phyloP scores from a whole-genome alignment of 2,113 vertebrate genomes.

The Clarias gariepinus region DNA sequence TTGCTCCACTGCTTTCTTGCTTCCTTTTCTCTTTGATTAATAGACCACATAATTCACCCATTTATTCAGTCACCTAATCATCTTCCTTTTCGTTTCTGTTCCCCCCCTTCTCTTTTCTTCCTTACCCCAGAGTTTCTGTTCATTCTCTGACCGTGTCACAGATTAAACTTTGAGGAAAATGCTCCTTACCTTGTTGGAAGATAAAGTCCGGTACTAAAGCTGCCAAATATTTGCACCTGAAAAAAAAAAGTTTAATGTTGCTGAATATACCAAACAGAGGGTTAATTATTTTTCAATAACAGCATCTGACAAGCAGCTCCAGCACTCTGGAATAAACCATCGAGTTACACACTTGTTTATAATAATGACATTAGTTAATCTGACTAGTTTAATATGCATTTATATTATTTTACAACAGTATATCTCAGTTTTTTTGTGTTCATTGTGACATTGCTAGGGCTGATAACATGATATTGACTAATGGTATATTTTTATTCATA shows the following conservation, averaged over 20 bases:
- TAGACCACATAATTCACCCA: too few relatives aligned
- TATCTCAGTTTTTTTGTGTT: background rate
- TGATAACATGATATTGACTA: background rate
- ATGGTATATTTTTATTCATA: too few relatives aligned
- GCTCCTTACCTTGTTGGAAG: slow-evolving; percentile 91
- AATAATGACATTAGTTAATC: too few relatives aligned
- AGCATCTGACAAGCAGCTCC: background rate
- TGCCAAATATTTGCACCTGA: slow-evolving; percentile 97
- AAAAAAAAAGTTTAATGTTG: slow-evolving; percentile 24
- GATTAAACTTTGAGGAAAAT: background rate
- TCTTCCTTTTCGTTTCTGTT: too few relatives aligned
- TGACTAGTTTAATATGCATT: too few relatives aligned
- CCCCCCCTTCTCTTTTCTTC: background rate
- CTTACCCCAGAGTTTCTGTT: background rate
- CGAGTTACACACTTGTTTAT: too few relatives aligned
- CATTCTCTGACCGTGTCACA: background rate
- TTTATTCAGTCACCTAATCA: too few relatives aligned
- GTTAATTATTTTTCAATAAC: background rate
- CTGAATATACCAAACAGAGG: background rate
- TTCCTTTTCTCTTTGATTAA: background rate
- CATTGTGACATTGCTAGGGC: background rate
- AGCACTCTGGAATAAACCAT: background rate
- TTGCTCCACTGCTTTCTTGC: background rate
- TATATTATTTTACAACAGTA: too few relatives aligned
- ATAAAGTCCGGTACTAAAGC: slow-evolving; percentile 96